A percentile compares a stretch with the other conserved stretches of the same genome.
Evolutionary conservation across 2,797 vertebrate genomes (phyloP).

Genomic region (Halcyon smyrnensis): DNA sequence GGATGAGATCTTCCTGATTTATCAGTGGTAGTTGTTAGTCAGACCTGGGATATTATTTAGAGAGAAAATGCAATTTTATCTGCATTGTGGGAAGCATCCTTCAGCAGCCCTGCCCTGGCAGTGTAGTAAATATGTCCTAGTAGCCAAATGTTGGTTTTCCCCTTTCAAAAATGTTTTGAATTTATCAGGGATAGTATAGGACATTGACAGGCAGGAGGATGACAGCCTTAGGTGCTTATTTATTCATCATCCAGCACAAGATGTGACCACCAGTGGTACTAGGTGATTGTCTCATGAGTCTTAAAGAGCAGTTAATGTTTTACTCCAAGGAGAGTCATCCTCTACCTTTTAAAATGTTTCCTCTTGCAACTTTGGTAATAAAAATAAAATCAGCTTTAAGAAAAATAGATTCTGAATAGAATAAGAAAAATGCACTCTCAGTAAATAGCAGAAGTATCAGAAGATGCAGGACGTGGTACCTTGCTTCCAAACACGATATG

Average conservation of each 20-base stretch:
- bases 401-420: not conserved
- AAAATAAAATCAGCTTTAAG: not conserved
- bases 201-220: not conserved
- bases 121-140: not conserved
- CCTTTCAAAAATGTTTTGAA: not conserved
- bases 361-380: not conserved
- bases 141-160: not conserved
- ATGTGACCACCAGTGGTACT: not conserved
- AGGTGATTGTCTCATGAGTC: not conserved
- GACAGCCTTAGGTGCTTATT: not conserved
- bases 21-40: not conserved
- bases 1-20: not conserved
- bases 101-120: not conserved
- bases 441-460: not conserved
- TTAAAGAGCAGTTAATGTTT: not conserved
- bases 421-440: not conserved
- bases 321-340: not conserved
- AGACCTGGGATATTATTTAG: not conserved
- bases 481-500: rapidly evolving
- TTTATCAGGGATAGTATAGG: not conserved
- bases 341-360: not conserved
- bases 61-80: not conserved
- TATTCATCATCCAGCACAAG: not conserved
- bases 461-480: not conserved
- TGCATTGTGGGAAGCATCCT: not conserved